A percentile compares a stretch with the other conserved stretches of the same genome.
Evolutionary conservation across 1,140 invertebrate genomes (phyloP).

Genomic region (Drosophila tropicalis): DNA sequence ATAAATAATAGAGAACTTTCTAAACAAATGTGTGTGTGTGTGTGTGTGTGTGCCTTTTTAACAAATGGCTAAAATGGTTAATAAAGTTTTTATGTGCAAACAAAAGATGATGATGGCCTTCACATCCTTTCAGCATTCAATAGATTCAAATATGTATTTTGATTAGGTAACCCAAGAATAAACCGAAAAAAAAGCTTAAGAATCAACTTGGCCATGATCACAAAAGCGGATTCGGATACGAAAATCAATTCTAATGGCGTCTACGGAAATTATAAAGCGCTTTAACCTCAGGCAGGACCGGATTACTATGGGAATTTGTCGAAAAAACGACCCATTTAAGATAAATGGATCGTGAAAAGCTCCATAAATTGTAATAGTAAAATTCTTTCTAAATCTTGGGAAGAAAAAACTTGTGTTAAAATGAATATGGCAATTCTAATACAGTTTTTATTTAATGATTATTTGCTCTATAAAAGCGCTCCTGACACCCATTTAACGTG

Average conservation of each 20-base stretch:
- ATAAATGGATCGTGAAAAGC: no score
- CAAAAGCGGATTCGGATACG: slow-evolving; percentile 67
- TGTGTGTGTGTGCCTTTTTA: not conserved
- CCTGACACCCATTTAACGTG: not conserved
- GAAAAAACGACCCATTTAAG: no score
- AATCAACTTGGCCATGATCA: slow-evolving; percentile 7
- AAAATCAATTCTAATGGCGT: slow-evolving; percentile 47
- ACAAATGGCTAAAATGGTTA: not conserved
- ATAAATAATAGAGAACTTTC: slow-evolving; percentile 16
- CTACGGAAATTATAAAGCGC: slow-evolving; percentile 63
- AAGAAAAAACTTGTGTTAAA: no score
- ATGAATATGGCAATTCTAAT: no score
- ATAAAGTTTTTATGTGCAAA: not conserved
- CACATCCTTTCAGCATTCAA: slow-evolving; percentile 6
- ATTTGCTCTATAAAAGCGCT: not conserved
- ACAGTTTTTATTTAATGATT: no score
- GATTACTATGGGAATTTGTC: not conserved
- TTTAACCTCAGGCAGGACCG: slow-evolving; percentile 42
- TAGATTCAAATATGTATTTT: not conserved
- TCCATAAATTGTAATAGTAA: no score
- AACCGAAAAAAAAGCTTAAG: not conserved
- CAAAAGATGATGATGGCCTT: slow-evolving; percentile 6
- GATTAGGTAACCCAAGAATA: not conserved
- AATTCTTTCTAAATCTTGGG: no score
- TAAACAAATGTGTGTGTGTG: not conserved